Base-by-base conservation (phyloP, 2,113 vertebrate species). In the Felis chaus region DNA sequence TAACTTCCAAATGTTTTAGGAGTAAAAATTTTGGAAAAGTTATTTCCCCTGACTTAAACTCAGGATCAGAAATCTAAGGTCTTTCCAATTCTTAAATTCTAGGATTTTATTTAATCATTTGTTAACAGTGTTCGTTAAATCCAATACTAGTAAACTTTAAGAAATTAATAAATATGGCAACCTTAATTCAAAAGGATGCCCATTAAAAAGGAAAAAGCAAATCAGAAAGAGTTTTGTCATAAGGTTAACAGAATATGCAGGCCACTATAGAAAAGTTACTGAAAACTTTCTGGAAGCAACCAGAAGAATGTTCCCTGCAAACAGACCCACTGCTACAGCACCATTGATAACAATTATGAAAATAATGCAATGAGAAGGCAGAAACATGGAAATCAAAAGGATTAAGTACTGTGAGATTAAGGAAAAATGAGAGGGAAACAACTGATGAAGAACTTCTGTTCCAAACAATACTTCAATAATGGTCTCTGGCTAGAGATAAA, bases 181-280 rank as follows among this genome's bases (percentile, higher is more conserved):
- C 10, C 53, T 84, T 79, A 88, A 39, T 95, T 68, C 39, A 89
- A 95, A 95, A 94, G 29, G 48, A 95, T 39, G 61, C 7, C 14
- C 74, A 81, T 90, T 65, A 91, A 39, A 95, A 83, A 93, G 15
- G 23, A 95, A 97, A 95, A n/a, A 69, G 86, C 36, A 92, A 73
- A 66, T 29, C 55, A 85, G 50, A 90, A 86, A 76, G 55, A 11
- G 33, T 73, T 79, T 78, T 65, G 27, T 93, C 33, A 61, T 19
- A 50, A 95, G 10, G 21, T 84, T 91, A 93, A 91, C 39, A 94
- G 21, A 93, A 96, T 11, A 88, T 39, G 1, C 36, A 92, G 36
- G 29, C 5, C 55, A 88, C n/a, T 53, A 27, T 1, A 63, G 80
- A 95, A 74, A 88, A 92, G 53, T 82, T 71, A 82, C 27, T 71